Percentiles rank a stretch among this genome's conserved stretches.
Evolutionary conservation across 2,797 vertebrate species (phyloP).

Genomic region (Australoheros facetus): DNA sequence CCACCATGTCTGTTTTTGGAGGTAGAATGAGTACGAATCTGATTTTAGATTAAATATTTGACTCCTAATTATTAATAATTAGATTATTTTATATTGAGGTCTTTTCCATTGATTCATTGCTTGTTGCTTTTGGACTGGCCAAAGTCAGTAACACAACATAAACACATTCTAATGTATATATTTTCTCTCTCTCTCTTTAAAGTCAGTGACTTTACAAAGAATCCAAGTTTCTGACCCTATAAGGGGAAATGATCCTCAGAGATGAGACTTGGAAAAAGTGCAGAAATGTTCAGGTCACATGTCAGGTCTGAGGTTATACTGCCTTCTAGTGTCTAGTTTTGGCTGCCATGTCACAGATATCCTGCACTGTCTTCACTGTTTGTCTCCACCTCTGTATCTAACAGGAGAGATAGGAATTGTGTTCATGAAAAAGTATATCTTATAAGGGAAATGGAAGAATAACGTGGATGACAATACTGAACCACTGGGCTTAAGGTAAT

Average conservation of each 20-base stretch:
- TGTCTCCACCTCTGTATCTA: background rate
- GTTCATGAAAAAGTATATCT: background rate
- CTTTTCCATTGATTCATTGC: background rate
- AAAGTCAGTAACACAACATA: background rate
- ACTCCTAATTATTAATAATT: background rate
- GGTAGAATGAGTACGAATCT: background rate
- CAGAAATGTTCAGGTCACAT: background rate
- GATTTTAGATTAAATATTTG: background rate
- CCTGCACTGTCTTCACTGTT: background rate
- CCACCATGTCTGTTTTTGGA: background rate
- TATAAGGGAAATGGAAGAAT: background rate
- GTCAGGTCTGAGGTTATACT: background rate
- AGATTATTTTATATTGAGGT: background rate
- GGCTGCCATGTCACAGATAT: background rate
- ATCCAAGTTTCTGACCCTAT: background rate
- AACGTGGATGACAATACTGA: background rate
- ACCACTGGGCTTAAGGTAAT: background rate
- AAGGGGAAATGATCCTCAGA: background rate
- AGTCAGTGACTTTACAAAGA: background rate
- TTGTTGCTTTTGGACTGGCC: background rate
- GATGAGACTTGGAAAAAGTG: background rate
- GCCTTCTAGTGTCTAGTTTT: constrained; percentile 43
- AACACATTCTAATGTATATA: background rate
- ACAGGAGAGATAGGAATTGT: background rate
- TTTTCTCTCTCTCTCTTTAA: background rate